phyloP scores from a whole-genome alignment of 1,140 invertebrate genomes.

The Ceratosolen solmsi region DNA sequence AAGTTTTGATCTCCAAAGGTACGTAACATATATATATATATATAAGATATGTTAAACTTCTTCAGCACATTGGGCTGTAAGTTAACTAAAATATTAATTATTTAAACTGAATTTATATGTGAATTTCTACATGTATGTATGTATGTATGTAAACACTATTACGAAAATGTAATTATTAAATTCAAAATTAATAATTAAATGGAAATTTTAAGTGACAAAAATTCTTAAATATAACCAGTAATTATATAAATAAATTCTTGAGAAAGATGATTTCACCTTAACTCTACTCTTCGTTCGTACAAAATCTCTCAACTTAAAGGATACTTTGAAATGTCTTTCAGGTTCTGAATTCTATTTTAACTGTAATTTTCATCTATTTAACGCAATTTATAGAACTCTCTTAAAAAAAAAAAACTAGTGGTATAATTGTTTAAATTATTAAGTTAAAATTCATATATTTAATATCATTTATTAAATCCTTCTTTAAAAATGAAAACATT shows the following conservation, averaged over 20 bases:
- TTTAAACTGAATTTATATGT: neutral
- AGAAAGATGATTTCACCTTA: neutral
- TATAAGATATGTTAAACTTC: too few species aligned
- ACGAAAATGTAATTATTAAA: too few species aligned
- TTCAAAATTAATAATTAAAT: too few species aligned
- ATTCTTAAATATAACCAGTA: neutral
- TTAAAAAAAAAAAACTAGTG: neutral
- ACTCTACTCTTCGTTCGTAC: neutral
- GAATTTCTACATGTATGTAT: neutral
- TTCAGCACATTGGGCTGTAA: too few species aligned
- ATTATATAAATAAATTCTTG: neutral
- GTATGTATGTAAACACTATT: too few species aligned
- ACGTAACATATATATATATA: too few species aligned
- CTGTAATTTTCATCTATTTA: neutral
- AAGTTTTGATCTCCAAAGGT: too few species aligned
- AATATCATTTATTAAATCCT: too few species aligned
- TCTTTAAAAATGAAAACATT: neutral
- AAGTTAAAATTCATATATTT: too few species aligned
- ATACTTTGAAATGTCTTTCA: conserved; percentile 6
- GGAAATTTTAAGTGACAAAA: too few species aligned
- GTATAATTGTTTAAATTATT: neutral
- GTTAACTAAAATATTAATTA: neutral
- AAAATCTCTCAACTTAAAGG: neutral
- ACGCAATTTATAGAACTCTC: neutral
- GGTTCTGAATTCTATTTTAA: neutral